These are phyloP conservation scores for Channallabes apus DNA, from an alignment of 2,797 vertebrate species.

Conservation along the genomic window DNA sequence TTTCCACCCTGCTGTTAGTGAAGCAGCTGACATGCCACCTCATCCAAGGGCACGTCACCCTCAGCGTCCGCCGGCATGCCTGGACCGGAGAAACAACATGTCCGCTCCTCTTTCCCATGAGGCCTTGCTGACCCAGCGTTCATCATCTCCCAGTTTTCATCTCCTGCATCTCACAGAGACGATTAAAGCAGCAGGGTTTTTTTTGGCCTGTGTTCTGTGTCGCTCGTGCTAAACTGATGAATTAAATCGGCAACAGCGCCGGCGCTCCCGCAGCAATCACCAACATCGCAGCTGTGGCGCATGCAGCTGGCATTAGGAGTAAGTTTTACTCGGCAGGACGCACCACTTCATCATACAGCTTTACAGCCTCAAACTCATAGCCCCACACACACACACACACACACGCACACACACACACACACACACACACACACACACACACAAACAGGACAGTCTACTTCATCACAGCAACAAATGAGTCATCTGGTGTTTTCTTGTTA, in stretches of 20 bases:
- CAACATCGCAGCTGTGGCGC: not conserved
- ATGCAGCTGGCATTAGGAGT: not conserved
- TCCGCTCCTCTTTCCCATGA: constrained; percentile 15
- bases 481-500: not conserved
- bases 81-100: constrained; percentile 31
- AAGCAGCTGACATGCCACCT: constrained; percentile 37
- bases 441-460: not conserved
- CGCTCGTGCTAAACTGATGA: constrained; percentile 2
- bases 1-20: constrained; percentile 9
- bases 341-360: constrained; percentile 15
- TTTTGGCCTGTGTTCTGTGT: constrained; percentile 11
- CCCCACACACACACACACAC: constrained; percentile 18
- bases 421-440: constrained; percentile 13
- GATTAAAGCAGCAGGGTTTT: not conserved
- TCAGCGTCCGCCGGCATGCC: constrained; percentile 33
- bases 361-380: constrained; percentile 5
- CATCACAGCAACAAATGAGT: not conserved
- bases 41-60: constrained; percentile 44
- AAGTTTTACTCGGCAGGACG: constrained; percentile 34
- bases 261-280: constrained; percentile 43
- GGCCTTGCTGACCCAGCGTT: not conserved
- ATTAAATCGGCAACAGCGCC: constrained; percentile 11
- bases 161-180: constrained; percentile 1
- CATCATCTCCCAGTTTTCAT: constrained; percentile 26
- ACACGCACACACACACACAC: constrained; percentile 6